A percentile compares a stretch with the other conserved stretches of the same genome.
Conservation (phyloP, 2,113 vertebrate genomes). For the Aphyosemion australe region DNA sequence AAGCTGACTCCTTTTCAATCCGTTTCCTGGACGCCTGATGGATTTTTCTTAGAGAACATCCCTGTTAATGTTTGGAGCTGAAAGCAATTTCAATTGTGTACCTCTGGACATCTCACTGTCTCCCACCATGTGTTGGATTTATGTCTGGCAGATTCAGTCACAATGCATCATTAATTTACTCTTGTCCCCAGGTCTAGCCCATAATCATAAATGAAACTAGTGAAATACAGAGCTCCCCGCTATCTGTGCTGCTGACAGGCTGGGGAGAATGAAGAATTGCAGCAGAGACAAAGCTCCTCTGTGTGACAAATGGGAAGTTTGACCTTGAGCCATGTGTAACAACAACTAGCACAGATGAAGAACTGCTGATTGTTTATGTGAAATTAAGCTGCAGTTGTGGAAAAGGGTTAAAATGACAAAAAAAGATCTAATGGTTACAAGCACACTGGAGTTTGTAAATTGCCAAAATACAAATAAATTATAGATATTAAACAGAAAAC, state of each 20-base stretch:
- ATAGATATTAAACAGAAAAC: too few relatives aligned
- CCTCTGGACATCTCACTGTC: constrained; percentile 51
- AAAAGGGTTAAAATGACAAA: background rate
- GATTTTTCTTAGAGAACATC: constrained; percentile 17
- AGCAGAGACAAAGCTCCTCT: constrained; percentile 41
- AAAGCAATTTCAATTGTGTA: constrained; percentile 57
- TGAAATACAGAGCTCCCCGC: constrained; percentile 51
- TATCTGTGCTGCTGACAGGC: constrained; percentile 56
- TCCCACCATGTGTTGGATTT: constrained; percentile 64
- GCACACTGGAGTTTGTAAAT: too few relatives aligned
- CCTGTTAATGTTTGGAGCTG: constrained; percentile 48
- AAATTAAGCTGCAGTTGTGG: constrained; percentile 8
- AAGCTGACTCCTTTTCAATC: constrained; percentile 46
- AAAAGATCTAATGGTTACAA: too few relatives aligned
- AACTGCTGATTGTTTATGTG: constrained; percentile 28
- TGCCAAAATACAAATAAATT: too few relatives aligned
- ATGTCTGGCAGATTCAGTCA: constrained; percentile 73
- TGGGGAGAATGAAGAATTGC: constrained; percentile 44
- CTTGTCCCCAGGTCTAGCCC: constrained; percentile 62
- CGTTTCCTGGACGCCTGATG: constrained; percentile 30
- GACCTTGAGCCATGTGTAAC: constrained; percentile 58
- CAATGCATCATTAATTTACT: constrained; percentile 73
- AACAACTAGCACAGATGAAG: constrained; percentile 21
- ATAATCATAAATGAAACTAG: constrained; percentile 72
- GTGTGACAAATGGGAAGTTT: constrained; percentile 41